phyloP scores from a whole-genome alignment of 2,888 invertebrate genomes.

The Chloromyia formosa region DNA sequence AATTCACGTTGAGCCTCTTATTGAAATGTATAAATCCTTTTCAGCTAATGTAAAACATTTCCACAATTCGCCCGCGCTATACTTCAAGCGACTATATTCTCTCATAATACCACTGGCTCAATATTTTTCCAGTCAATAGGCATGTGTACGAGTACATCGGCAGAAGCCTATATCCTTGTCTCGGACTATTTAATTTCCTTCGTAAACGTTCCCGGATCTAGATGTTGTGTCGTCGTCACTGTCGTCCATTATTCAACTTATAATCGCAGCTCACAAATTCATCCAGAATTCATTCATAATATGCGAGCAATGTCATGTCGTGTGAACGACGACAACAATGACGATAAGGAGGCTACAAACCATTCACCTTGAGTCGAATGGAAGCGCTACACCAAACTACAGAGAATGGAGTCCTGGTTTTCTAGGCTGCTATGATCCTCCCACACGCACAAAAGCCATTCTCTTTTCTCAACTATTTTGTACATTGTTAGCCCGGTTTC shows the following conservation, averaged over 20 bases:
- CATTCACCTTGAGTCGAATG: background rate
- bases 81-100: too few species aligned
- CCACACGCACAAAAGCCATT: conserved; percentile 1
- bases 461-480: background rate
- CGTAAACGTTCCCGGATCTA: too few species aligned
- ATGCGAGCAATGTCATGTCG: background rate
- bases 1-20: too few species aligned
- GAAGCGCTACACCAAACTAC: background rate
- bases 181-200: too few species aligned
- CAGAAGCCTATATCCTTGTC: too few species aligned
- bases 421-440: background rate
- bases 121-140: too few species aligned
- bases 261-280: conserved; percentile 1
- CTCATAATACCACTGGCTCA: too few species aligned
- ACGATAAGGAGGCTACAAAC: conserved; percentile 2
- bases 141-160: too few species aligned
- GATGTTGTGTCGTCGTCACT: too few species aligned
- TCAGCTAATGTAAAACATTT: too few species aligned
- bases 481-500: background rate
- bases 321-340: background rate
- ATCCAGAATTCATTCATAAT: background rate
- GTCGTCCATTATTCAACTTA: background rate
- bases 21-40: too few species aligned
- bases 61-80: too few species aligned
- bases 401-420: background rate